Evolutionary conservation across 2,113 vertebrate species (phyloP).

Genomic region (Anoplopoma fimbria): DNA sequence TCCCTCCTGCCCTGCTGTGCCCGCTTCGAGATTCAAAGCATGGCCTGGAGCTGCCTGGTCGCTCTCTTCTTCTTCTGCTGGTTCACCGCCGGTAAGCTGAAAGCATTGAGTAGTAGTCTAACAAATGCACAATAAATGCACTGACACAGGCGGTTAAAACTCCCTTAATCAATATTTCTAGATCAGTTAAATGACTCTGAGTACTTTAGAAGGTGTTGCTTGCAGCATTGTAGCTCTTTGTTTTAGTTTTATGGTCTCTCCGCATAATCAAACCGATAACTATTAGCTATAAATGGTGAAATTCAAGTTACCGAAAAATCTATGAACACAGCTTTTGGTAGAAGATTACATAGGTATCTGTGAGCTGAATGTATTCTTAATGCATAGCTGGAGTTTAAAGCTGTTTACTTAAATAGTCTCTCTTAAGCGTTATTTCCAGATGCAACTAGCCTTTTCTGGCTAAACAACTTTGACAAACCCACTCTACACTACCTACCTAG

Average conservation of each 20-base stretch:
- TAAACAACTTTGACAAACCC: no score
- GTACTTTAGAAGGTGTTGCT: not conserved
- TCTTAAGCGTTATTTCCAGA: no score
- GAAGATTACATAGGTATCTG: not conserved
- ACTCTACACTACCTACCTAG: no score
- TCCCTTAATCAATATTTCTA: not conserved
- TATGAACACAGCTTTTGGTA: not conserved
- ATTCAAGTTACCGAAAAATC: not conserved
- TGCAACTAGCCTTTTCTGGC: no score
- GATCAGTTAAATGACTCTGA: not conserved
- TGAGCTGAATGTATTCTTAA: not conserved
- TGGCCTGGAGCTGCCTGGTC: slow-evolving; percentile 3
- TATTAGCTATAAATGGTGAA: not conserved
- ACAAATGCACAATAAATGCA: not conserved
- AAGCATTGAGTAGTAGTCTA: not conserved
- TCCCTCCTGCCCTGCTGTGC: slow-evolving; percentile 26
- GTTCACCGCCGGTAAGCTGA: slow-evolving; percentile 70
- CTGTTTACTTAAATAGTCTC: not conserved
- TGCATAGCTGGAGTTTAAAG: not conserved
- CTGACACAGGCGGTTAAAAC: not conserved
- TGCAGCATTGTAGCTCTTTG: not conserved
- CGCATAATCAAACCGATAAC: not conserved
- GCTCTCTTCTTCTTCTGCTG: slow-evolving; percentile 56
- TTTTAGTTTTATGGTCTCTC: not conserved
- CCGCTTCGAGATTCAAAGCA: not conserved